phyloP scores from a whole-genome alignment of 2,113 vertebrate species.

The Syngnathus floridae region DNA sequence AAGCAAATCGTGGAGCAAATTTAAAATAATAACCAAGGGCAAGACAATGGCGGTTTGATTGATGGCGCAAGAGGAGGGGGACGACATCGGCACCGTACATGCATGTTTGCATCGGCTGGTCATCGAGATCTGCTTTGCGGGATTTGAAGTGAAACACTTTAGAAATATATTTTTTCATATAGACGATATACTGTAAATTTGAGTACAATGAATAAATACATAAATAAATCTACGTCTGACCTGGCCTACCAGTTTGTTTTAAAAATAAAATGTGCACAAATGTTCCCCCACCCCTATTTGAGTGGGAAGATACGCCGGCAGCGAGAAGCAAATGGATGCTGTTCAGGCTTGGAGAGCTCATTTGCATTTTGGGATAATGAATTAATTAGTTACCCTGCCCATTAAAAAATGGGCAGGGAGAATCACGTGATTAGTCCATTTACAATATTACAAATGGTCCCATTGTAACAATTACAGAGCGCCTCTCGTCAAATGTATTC shows the following conservation, averaged over 20 bases:
- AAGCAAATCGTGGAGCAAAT: too few species aligned
- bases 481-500: conserved; percentile 25
- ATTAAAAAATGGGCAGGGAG: conserved; percentile 49
- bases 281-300: conserved; percentile 1
- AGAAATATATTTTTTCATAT: not conserved
- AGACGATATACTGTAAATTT: not conserved
- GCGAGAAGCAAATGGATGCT: conserved; percentile 31
- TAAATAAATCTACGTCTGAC: not conserved
- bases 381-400: conserved; percentile 68
- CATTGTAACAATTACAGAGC: conserved; percentile 22
- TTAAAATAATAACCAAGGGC: not conserved
- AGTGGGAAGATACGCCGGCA: conserved; percentile 16
- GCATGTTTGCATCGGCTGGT: conserved; percentile 16
- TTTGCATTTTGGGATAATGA: conserved; percentile 73
- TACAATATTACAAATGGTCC: conserved; percentile 34
- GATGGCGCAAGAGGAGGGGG: conserved; percentile 69
- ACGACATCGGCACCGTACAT: conserved; percentile 48
- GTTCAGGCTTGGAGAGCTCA: conserved; percentile 48
- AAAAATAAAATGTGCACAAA: not conserved
- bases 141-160: not conserved
- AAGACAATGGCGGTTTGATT: conserved; percentile 49
- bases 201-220: not conserved
- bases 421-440: conserved; percentile 52
- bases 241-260: not conserved
- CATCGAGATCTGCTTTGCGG: not conserved